Percentiles rank a stretch among this genome's conserved stretches.
Evolutionary conservation across 2,888 invertebrate genomes (phyloP).

Genomic region (Rhogogaster chlorosoma): DNA sequence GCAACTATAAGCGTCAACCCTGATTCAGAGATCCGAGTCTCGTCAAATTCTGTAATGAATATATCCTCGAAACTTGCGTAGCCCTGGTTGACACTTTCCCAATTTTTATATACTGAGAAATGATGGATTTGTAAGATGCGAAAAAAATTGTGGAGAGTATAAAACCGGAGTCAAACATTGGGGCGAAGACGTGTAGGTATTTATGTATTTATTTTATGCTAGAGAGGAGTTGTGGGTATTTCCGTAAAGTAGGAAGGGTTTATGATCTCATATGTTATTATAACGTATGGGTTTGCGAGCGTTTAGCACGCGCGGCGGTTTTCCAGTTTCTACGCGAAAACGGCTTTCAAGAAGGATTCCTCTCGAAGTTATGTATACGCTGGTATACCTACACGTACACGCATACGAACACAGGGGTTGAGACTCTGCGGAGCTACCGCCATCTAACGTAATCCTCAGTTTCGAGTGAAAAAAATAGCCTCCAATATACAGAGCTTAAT

Average conservation of each 20-base stretch:
- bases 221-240: not conserved
- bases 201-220: not conserved
- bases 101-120: not conserved
- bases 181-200: not conserved
- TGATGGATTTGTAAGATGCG: not conserved
- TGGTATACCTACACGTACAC: not conserved
- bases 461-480: not conserved
- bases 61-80: too few relatives aligned
- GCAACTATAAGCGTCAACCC: not conserved
- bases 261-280: conserved; percentile 35
- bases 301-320: conserved; percentile 15
- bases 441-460: not conserved
- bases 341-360: conserved; percentile 23
- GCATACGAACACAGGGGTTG: not conserved
- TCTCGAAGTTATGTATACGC: not conserved
- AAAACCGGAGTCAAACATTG: not conserved
- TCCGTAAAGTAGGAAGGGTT: conserved; percentile 29
- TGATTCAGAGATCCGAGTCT: not conserved
- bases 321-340: not conserved
- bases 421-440: not conserved
- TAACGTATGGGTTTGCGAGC: conserved; percentile 12
- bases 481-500: not conserved
- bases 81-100: not conserved
- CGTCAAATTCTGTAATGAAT: not conserved
- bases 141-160: not conserved